Evolutionary conservation across 1,140 invertebrate genomes (phyloP).

Genomic region (Probaryconus sp.): DNA sequence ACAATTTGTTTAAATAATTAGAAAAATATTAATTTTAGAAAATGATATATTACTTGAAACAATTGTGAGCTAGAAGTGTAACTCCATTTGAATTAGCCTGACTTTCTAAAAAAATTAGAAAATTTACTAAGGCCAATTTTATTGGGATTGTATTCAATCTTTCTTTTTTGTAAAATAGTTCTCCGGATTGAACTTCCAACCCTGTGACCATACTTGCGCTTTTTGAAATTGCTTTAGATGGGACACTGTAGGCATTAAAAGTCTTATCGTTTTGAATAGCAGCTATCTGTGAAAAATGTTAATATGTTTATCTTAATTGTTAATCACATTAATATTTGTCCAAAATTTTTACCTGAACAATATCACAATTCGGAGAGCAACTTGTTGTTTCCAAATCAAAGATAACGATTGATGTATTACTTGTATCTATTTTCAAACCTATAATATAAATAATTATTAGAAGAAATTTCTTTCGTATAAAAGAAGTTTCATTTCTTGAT

Average conservation of each 20-base stretch:
- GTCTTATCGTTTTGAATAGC: neutral
- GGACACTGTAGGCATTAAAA: neutral
- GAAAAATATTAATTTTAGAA: too few relatives aligned
- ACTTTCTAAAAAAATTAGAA: constrained; percentile 1
- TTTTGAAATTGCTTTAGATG: neutral
- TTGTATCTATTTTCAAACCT: neutral
- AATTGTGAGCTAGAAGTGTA: neutral
- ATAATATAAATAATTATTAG: too few relatives aligned
- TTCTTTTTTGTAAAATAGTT: constrained; percentile 12
- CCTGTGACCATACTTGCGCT: neutral
- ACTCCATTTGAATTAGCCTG: neutral
- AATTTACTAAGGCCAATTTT: neutral
- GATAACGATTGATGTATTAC: neutral
- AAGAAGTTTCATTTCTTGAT: too few relatives aligned
- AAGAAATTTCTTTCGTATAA: too few relatives aligned
- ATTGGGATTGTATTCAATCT: neutral
- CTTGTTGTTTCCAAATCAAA: constrained; percentile 2
- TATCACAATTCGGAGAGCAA: neutral
- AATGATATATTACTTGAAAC: neutral
- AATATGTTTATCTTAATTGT: too few relatives aligned
- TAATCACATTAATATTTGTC: too few relatives aligned
- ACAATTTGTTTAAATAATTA: neutral
- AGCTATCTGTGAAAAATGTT: neutral
- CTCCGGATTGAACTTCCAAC: neutral
- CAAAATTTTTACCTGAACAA: neutral